A percentile compares a stretch with the other conserved stretches of the same genome.
Conservation (phyloP, 2,113 vertebrate genomes). For the Argyrosomus japonicus region DNA sequence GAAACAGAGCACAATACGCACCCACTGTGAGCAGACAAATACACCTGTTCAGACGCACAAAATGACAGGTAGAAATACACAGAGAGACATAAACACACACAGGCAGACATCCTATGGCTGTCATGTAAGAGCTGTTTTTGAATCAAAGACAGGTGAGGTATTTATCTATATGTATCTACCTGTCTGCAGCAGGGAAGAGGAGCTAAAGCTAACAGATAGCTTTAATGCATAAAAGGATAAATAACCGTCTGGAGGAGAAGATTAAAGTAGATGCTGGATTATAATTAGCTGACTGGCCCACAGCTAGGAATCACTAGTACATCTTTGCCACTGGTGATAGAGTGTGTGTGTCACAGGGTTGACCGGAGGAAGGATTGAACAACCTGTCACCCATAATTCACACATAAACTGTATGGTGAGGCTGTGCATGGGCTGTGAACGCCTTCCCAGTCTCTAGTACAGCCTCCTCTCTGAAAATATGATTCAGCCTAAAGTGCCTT, state of each 20-base stretch:
- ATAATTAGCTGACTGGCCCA: constrained; percentile 78
- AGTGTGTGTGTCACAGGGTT: constrained; percentile 69
- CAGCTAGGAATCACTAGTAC: constrained; percentile 72
- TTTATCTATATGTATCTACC: background rate
- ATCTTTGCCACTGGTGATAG: constrained; percentile 79
- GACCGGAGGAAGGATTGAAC: constrained; percentile 65
- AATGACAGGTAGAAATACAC: constrained; percentile 55
- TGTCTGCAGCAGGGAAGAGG: constrained; percentile 13
- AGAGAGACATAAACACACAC: constrained; percentile 41
- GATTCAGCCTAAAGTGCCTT: background rate
- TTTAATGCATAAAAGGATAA: constrained; percentile 63
- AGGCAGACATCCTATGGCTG: constrained; percentile 5
- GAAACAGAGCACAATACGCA: constrained; percentile 40
- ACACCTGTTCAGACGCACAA: constrained; percentile 63
- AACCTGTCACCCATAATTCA: constrained; percentile 80
- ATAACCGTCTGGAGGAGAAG: constrained; percentile 68
- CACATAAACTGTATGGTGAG: constrained; percentile 45
- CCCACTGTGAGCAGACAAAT: constrained; percentile 60
- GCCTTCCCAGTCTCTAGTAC: background rate
- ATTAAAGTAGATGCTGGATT: constrained; percentile 80
- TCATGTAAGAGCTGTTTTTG: constrained; percentile 40
- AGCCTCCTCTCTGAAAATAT: background rate
- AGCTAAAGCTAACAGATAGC: constrained; percentile 56
- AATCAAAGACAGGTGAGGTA: constrained; percentile 35
- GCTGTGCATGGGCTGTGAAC: background rate